Percentiles rank a stretch among this genome's conserved stretches.
Conservation (phyloP, 2,888 invertebrate genomes). For the Linyphia triangularis region DNA sequence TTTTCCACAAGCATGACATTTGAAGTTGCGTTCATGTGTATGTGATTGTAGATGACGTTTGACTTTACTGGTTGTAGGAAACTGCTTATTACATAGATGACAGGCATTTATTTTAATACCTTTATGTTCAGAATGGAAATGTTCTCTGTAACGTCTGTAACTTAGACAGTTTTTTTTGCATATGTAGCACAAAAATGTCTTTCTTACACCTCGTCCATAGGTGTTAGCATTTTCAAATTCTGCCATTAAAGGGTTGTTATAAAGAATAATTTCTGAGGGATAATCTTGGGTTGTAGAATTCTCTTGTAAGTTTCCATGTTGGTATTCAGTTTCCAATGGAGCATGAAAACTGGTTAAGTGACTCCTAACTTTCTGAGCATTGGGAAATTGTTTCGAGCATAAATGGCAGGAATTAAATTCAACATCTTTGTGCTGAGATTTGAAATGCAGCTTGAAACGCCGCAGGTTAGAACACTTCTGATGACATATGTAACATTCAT, state of each 20-base stretch:
- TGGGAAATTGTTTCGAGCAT: constrained; percentile 9
- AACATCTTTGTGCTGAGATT: neutral
- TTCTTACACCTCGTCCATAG: neutral
- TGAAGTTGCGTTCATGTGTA: neutral
- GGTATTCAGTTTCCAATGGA: neutral
- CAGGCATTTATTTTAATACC: constrained; percentile 17
- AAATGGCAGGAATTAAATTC: constrained; percentile 36
- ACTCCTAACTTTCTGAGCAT: neutral
- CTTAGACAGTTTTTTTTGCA: neutral
- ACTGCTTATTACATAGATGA: constrained; percentile 8
- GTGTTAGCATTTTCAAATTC: too few species aligned
- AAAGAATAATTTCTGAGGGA: neutral
- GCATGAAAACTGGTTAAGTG: neutral
- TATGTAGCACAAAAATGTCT: constrained; percentile 21
- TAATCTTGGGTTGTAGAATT: too few species aligned
- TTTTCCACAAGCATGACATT: constrained; percentile 12
- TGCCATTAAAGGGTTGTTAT: neutral
- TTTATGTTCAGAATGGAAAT: neutral
- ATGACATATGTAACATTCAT: constrained; percentile 11
- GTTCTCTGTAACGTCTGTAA: neutral
- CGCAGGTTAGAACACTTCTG: neutral
- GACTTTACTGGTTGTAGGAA: neutral
- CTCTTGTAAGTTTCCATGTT: neutral
- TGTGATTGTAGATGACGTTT: constrained; percentile 8
- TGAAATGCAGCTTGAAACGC: constrained; percentile 20